phyloP scores from a whole-genome alignment of 23 tunicate genomes.

The Aplidium turbinatum region DNA sequence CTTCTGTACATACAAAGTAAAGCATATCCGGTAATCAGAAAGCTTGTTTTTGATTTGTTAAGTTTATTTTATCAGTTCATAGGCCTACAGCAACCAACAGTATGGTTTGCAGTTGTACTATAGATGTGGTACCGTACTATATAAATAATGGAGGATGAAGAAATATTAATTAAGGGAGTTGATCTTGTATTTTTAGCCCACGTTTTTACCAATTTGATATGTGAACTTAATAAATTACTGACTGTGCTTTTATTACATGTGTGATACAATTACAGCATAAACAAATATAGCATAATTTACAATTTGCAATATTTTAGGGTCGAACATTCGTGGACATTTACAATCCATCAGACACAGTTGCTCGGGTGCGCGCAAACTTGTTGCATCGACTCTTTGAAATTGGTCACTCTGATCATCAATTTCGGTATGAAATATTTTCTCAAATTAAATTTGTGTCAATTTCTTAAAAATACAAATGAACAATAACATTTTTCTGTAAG shows the following conservation, averaged over 20 bases:
- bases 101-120: too few relatives aligned
- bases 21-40: conserved; percentile 78
- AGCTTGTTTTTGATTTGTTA: neutral
- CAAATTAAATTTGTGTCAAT: neutral
- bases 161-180: too few relatives aligned
- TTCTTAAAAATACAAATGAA: neutral
- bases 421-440: conserved; percentile 45
- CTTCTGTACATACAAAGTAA: conserved; percentile 72
- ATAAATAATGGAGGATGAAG: too few relatives aligned
- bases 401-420: conserved; percentile 91
- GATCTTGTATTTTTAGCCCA: too few relatives aligned
- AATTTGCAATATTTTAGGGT: conserved; percentile 30
- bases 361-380: conserved; percentile 77
- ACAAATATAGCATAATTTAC: neutral
- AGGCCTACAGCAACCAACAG: too few relatives aligned
- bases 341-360: conserved; percentile 83
- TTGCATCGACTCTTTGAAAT: conserved; percentile 86
- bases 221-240: too few relatives aligned
- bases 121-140: too few relatives aligned
- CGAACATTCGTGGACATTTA: conserved; percentile 84
- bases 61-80: too few relatives aligned
- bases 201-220: too few relatives aligned
- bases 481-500: neutral
- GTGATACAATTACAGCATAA: neutral
- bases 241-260: too few relatives aligned